Evolutionary conservation across 2,888 invertebrate species (phyloP).

Genomic region (Thereva nobilitata): DNA sequence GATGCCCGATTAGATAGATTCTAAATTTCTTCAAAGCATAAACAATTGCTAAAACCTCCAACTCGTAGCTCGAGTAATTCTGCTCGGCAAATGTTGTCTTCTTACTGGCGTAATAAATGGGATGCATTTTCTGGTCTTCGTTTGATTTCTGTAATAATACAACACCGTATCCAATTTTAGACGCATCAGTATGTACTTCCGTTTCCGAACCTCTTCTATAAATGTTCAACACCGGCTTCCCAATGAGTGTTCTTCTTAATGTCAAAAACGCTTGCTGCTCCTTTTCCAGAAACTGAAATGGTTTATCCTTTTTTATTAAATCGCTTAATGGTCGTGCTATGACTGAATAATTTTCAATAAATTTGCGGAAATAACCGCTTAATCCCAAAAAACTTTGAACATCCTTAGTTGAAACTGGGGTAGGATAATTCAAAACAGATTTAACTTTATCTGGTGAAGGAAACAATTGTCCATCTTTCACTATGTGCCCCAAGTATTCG

Average conservation of each 20-base stretch:
- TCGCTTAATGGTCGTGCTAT: slow-evolving; percentile 43
- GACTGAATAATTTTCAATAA: slow-evolving; percentile 43
- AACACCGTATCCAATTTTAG: slow-evolving; percentile 42
- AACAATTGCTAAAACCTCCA: slow-evolving; percentile 50
- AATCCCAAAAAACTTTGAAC: slow-evolving; percentile 15
- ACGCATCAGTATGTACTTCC: slow-evolving; percentile 46
- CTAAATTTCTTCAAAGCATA: slow-evolving; percentile 48
- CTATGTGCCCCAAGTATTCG: slow-evolving; percentile 29
- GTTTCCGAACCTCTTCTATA: slow-evolving; percentile 40
- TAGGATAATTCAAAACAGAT: slow-evolving; percentile 28
- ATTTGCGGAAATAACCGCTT: slow-evolving; percentile 44
- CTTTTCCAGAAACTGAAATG: slow-evolving; percentile 36
- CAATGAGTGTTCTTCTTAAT: slow-evolving; percentile 28
- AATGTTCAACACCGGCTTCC: slow-evolving; percentile 41
- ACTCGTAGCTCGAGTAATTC: slow-evolving; percentile 48
- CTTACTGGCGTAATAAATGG: slow-evolving; percentile 44
- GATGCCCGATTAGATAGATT: slow-evolving; percentile 46
- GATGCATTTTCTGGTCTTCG: slow-evolving; percentile 25
- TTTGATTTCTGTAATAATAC: slow-evolving; percentile 43
- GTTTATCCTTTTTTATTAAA: too few relatives aligned
- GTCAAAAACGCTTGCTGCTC: slow-evolving; percentile 12
- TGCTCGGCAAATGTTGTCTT: slow-evolving; percentile 46
- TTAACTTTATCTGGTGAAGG: slow-evolving; percentile 29
- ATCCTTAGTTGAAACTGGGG: neutral
- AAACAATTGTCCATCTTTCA: slow-evolving; percentile 10